Base-by-base conservation (phyloP, 2,888 invertebrate genomes). In the Torymus auratus region DNA sequence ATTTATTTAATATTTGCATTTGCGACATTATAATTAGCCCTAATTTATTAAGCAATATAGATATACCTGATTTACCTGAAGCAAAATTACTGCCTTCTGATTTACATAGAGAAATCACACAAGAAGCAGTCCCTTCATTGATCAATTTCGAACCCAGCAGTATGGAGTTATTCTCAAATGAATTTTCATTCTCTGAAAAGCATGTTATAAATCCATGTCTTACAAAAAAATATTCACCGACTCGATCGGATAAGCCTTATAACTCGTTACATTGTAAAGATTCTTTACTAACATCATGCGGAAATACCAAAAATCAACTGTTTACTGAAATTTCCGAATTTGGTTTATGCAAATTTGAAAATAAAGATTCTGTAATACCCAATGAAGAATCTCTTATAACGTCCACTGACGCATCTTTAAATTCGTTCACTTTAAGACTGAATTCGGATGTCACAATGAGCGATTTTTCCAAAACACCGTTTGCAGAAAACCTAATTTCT, bases 161-260 rank as follows among this genome's bases (percentile, higher is more conserved):
- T 67, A 85, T 88, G 79, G 86, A 86, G 56, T 85, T 83, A 86
- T 75, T 68, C 12, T 61, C 67, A 53, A 67, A 60, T 60, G 75
- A 75, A 20, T 84, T 83, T 55, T 79, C 85, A 52, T 84, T 84
- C 53, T 85, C 86, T 7, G 86, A 83, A 56, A 83, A 84, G 5
- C 84, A 86, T 41, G 83, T 85, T 58, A 84, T 88, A 11, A 85
- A 88, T 78, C 86, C 88, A 11, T 80, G 84, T 20, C 78, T 87
- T 4, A 83, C 84, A 41, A 82, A 81, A 28, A 83, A 85, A 14
- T 70, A 68, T 53, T 74, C 52, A 5, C 28, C 67, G 0, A 60
- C 14, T 28, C 56, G 56, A 74, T 20, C 28, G 4, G 62, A 74
- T 13, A 74, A 65, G 14, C 20, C 65, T 67, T 65, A 58, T 20